phyloP scores from a whole-genome alignment of 2,797 vertebrate species.

The Lycodopsis pacificus region DNA sequence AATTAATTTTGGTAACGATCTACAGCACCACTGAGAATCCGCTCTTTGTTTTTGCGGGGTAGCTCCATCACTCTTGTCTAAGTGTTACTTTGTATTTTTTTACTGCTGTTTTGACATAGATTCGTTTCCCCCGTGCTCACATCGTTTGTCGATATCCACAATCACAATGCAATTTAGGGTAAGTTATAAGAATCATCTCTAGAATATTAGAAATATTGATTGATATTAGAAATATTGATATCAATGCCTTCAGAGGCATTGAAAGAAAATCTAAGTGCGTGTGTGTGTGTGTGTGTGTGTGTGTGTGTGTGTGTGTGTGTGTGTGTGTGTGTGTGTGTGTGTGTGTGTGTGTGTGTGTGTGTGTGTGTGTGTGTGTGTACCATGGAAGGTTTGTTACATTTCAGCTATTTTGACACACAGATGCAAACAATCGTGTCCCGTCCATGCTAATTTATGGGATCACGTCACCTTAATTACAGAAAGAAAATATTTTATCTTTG shows the following conservation, averaged over 20 bases:
- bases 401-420: background rate
- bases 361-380: background rate
- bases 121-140: constrained; percentile 11
- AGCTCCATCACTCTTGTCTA: constrained; percentile 6
- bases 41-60: constrained; percentile 27
- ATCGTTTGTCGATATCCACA: constrained; percentile 19
- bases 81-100: background rate
- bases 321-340: no score
- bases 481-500: no score
- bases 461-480: background rate
- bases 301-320: no score
- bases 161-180: background rate
- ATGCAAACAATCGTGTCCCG: background rate
- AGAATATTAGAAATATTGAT: constrained; percentile 40
- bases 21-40: constrained; percentile 45
- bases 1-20: constrained; percentile 51
- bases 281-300: no score
- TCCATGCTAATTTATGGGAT: background rate
- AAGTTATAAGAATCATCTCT: constrained; percentile 9
- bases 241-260: no score
- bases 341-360: no score
- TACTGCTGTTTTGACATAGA: background rate
- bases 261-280: no score
- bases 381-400: constrained; percentile 2
- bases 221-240: no score